A percentile compares a stretch with the other conserved stretches of the same genome.
Conservation (phyloP, 2,797 vertebrate genomes). For the Centroberyx gerrardi region DNA sequence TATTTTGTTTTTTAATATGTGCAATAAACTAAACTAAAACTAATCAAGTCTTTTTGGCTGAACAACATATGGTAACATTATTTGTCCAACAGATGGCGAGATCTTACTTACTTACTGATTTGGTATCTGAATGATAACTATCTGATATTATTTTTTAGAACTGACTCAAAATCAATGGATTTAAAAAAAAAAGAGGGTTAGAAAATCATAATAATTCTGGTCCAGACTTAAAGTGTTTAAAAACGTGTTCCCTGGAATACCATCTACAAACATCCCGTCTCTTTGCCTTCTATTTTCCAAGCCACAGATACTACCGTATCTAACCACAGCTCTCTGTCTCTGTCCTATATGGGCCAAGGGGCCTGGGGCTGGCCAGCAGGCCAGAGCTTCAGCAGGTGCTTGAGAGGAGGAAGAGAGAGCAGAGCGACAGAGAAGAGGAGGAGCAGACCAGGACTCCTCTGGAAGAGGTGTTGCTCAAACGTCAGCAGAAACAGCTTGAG, state of each 20-base stretch:
- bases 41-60: too few species aligned
- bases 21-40: too few species aligned
- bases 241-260: not conserved
- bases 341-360: slow-evolving; percentile 61
- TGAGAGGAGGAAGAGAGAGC: slow-evolving; percentile 82
- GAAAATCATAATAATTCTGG: too few species aligned
- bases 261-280: not conserved
- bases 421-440: slow-evolving; percentile 75
- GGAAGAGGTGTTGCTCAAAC: slow-evolving; percentile 78
- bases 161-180: too few species aligned
- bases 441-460: slow-evolving; percentile 77
- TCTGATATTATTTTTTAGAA: too few species aligned
- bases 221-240: too few species aligned
- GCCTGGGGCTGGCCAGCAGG: slow-evolving; percentile 80
- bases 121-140: too few species aligned
- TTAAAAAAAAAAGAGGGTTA: too few species aligned
- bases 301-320: not conserved
- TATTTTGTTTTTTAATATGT: too few species aligned
- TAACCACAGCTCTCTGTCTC: slow-evolving; percentile 25
- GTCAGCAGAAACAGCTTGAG: slow-evolving; percentile 82
- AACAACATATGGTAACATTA: too few species aligned
- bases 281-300: not conserved
- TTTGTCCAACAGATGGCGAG: too few species aligned
- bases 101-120: too few species aligned
- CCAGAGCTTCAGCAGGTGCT: slow-evolving; percentile 84